Evolutionary conservation across 1,140 invertebrate species (phyloP).

Genomic region (Lordiphosa clarofinis): DNA sequence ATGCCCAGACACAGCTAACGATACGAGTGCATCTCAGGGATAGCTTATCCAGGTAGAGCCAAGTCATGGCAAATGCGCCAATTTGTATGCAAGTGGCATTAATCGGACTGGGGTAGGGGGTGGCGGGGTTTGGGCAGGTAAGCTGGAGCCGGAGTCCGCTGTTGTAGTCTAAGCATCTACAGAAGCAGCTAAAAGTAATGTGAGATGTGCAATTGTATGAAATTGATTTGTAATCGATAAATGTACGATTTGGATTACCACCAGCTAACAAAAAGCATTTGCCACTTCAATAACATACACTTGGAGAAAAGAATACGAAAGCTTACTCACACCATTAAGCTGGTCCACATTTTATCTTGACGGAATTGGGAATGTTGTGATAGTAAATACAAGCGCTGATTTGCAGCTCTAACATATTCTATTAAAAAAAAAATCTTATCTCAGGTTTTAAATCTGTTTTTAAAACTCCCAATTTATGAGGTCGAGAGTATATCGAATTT

Average conservation of each 20-base stretch:
- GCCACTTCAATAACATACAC: conserved; percentile 43
- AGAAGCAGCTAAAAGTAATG: conserved; percentile 35
- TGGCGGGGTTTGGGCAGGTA: not conserved
- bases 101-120: conserved; percentile 51
- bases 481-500: no score
- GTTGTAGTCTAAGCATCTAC: conserved; percentile 22
- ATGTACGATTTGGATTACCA: conserved; percentile 49
- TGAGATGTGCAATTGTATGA: conserved; percentile 69
- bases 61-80: conserved; percentile 61
- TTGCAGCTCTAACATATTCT: no score
- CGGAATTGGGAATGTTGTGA: no score
- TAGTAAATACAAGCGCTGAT: no score
- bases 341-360: no score
- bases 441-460: no score
- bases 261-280: conserved; percentile 8
- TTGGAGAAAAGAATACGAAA: not conserved
- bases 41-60: conserved; percentile 26
- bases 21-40: conserved; percentile 56
- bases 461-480: no score
- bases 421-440: no score
- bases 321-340: no score
- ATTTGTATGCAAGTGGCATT: conserved; percentile 76
- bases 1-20: conserved; percentile 57
- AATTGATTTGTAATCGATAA: conserved; percentile 78
- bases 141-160: conserved; percentile 21